These are phyloP conservation scores for Papilio helenus DNA, from an alignment of 1,140 invertebrate genomes.

Conservation along the genomic window DNA sequence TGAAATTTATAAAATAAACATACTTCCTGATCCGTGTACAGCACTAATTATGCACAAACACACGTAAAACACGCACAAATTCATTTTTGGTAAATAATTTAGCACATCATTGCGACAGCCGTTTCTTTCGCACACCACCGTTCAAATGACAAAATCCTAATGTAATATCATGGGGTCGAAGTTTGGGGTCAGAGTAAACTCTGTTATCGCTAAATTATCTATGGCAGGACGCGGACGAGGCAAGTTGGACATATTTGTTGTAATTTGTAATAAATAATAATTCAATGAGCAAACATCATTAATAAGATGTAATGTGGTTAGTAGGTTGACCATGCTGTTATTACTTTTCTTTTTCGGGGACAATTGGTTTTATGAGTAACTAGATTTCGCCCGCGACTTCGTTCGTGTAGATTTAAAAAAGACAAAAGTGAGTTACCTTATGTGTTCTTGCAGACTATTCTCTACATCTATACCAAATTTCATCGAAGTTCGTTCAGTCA, in stretches of 20 bases:
- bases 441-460: no score
- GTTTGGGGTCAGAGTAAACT: slow-evolving; percentile 70
- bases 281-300: slow-evolving; percentile 33
- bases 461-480: no score
- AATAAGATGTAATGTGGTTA: slow-evolving; percentile 27
- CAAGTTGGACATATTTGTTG: slow-evolving; percentile 46
- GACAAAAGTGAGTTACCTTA: no score
- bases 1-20: slow-evolving; percentile 46
- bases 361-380: not conserved
- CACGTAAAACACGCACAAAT: slow-evolving; percentile 72
- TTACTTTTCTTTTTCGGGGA: not conserved
- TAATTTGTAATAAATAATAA: slow-evolving; percentile 52
- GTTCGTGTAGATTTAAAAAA: no score
- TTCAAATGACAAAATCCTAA: slow-evolving; percentile 68
- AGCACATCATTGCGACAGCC: slow-evolving; percentile 57
- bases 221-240: slow-evolving; percentile 45
- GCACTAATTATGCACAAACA: slow-evolving; percentile 62
- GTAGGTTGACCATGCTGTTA: not conserved
- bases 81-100: slow-evolving; percentile 59
- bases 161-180: slow-evolving; percentile 62
- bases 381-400: no score
- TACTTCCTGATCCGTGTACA: slow-evolving; percentile 69
- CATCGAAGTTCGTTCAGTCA: no score
- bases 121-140: slow-evolving; percentile 51
- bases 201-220: slow-evolving; percentile 71